phyloP scores from a whole-genome alignment of 2,888 invertebrate genomes.

The Oxycera nigricornis region DNA sequence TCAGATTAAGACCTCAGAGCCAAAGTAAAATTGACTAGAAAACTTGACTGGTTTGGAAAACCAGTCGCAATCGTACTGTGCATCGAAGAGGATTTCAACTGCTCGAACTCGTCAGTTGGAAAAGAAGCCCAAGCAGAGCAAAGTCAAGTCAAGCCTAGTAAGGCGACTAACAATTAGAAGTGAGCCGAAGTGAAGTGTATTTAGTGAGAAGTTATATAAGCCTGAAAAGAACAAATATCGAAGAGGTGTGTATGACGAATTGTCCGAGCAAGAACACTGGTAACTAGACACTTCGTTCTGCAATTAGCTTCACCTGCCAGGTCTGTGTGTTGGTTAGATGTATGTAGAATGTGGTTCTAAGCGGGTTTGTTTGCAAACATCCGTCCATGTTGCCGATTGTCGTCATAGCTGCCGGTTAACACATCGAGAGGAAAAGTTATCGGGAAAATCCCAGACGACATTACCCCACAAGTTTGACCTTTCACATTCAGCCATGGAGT shows the following conservation, averaged over 20 bases:
- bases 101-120: no score
- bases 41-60: slow-evolving; percentile 29
- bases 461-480: not conserved
- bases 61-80: slow-evolving; percentile 26
- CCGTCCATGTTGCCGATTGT: not conserved
- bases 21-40: not conserved
- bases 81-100: not conserved
- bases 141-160: not conserved
- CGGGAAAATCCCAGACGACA: slow-evolving; percentile 26
- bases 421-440: not conserved
- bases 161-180: not conserved
- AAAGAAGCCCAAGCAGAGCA: no score
- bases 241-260: slow-evolving; percentile 15
- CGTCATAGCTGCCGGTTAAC: not conserved
- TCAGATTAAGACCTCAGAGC: not conserved
- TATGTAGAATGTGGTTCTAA: no score
- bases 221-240: not conserved
- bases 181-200: slow-evolving; percentile 17
- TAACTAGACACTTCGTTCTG: no score
- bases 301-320: no score
- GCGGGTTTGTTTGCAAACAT: no score
- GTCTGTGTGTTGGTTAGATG: no score
- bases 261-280: no score
- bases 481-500: not conserved
- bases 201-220: not conserved